phyloP scores from a whole-genome alignment of 1,140 invertebrate species.

The Bombus affinis region DNA sequence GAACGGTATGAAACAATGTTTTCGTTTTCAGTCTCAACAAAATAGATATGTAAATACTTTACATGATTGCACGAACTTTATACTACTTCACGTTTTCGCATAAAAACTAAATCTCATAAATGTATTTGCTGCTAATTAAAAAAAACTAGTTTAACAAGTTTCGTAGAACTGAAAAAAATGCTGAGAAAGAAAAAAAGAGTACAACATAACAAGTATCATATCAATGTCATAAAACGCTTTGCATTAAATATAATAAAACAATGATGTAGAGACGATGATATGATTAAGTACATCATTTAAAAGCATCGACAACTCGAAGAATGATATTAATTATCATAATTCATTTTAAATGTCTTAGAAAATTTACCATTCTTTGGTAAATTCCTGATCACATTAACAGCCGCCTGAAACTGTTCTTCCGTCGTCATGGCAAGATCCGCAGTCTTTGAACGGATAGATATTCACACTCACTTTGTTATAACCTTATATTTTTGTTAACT shows the following conservation, averaged over 20 bases:
- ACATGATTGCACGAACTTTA: constrained; percentile 2
- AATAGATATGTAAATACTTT: background rate
- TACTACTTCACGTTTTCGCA: background rate
- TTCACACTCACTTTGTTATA: constrained; percentile 7
- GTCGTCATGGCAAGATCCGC: constrained; percentile 84
- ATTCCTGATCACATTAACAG: constrained; percentile 93
- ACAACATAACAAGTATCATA: background rate
- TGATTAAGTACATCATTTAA: background rate
- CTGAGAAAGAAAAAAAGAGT: background rate
- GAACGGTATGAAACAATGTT: background rate
- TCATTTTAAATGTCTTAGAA: background rate
- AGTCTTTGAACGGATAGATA: constrained; percentile 11
- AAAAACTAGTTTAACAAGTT: background rate
- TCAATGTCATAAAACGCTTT: background rate
- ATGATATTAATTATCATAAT: background rate
- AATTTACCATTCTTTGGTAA: constrained; percentile 93
- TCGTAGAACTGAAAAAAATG: background rate
- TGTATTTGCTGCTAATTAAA: background rate
- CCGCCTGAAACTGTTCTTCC: constrained; percentile 92
- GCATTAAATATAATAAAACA: background rate
- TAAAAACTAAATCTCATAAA: background rate
- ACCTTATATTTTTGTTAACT: background rate
- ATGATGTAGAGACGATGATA: background rate
- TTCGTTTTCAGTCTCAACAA: background rate
- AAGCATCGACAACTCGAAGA: background rate